Evolutionary conservation across 2,113 vertebrate species (phyloP), one percentile per base, ranked within the genome.

Genomic region (Stictonetta naevosa): DNA sequence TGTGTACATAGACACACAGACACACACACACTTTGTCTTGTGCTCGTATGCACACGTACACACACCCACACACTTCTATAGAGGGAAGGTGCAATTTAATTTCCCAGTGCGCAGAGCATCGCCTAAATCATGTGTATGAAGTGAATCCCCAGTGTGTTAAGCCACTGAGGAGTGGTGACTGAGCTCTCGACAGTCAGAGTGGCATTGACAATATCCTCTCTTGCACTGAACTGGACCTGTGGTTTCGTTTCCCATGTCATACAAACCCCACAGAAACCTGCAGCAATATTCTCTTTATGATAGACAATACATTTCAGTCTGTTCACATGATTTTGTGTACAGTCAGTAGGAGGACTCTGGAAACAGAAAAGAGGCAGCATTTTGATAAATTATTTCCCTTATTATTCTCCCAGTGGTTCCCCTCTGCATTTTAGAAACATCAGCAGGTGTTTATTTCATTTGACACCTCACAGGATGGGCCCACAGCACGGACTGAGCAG

Each of bases 391-490:
- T 36, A 29, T 86, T 95, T 73, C 74, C 22, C 62, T 76, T 79
- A 58, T 29, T 50, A 34, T 19, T 53, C 38, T 73, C 76, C 66
- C 60, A 73, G 17, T n/a, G 75, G 22, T 31, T 92, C 9, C 28
- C 9, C 60, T 59, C 68, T 80, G 84, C 34, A 14, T 21, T 42
- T 25, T 42, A 90, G 58, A 83, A 53, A 52, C 63, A 63, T 46
- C 74, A 96, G 29, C 38, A 77, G 64, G 53, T 83, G 50, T 60
- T 84, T 75, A 33, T 85, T 97, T 94, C 80, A 81, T 74, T 88
- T 26, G 55, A 26, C 53, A 36, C 36, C 38, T 83, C 36, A 8
- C n/a, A 68, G 50, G 53, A 76, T 29, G 16, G 42, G 29, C 48
- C 80, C 29, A 6, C 31, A 33, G 77, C 8, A 8, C 0, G 0